Percentiles rank a stretch among this genome's conserved stretches.
phyloP scores from a whole-genome alignment of 1,140 invertebrate genomes.

The Ceratosolen fusciceps region DNA sequence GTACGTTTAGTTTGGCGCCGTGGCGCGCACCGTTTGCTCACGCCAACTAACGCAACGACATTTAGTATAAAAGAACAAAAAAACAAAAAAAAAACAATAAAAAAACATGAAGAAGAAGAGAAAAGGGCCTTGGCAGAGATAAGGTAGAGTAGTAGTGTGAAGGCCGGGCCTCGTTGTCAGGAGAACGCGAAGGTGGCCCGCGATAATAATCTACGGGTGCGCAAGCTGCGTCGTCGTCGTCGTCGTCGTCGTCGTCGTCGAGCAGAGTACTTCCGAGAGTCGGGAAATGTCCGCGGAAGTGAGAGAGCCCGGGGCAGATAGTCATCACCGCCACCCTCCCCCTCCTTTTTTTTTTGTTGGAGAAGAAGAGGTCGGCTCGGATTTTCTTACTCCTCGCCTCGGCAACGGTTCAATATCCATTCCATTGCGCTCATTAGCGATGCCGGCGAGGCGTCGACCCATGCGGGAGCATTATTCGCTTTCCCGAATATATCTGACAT shows the following conservation, averaged over 20 bases:
- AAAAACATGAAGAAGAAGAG: too few relatives aligned
- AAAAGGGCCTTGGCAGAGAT: background rate
- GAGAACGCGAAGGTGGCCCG: background rate
- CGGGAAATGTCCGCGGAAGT: background rate
- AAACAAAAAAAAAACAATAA: too few relatives aligned
- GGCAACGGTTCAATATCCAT: too few relatives aligned
- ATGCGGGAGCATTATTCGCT: conserved; percentile 61
- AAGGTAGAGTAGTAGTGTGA: background rate
- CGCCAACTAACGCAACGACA: too few relatives aligned
- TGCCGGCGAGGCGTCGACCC: background rate
- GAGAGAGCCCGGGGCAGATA: background rate
- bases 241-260: background rate
- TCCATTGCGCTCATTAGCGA: too few relatives aligned
- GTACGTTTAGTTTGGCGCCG: background rate
- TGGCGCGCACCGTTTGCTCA: background rate
- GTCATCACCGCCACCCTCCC: background rate
- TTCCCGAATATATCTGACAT: conserved; percentile 25
- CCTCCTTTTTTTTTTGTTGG: too few relatives aligned
- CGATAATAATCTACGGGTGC: conserved; percentile 21
- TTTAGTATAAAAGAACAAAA: too few relatives aligned
- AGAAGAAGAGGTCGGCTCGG: background rate
- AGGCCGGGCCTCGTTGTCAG: too few relatives aligned
- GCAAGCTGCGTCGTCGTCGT: too few relatives aligned
- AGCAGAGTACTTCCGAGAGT: too few relatives aligned
- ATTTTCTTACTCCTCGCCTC: background rate